Conservation (phyloP, 2,113 vertebrate species). For the Nibea albiflora region DNA sequence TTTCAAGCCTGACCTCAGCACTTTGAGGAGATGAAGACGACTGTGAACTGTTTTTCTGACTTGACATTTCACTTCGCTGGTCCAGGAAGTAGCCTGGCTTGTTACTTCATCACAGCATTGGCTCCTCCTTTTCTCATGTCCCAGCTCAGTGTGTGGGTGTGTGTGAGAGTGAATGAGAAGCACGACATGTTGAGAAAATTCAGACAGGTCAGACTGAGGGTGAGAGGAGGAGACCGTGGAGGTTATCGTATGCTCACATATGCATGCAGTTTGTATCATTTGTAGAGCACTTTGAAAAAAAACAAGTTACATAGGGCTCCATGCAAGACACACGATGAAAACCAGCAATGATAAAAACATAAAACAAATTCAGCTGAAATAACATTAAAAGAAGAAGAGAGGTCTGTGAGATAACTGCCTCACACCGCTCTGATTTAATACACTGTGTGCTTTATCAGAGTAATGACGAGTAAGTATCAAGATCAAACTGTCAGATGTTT, state of each 20-base stretch:
- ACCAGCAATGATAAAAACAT: not conserved
- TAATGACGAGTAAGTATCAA: not conserved
- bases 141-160: not conserved
- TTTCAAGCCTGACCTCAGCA: not conserved
- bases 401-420: too few species aligned
- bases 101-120: not conserved
- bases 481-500: not conserved
- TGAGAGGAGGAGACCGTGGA: too few species aligned
- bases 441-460: not conserved
- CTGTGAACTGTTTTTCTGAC: not conserved
- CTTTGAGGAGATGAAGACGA: not conserved
- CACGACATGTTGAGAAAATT: too few species aligned
- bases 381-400: too few species aligned
- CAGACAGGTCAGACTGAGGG: too few species aligned
- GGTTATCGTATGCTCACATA: not conserved
- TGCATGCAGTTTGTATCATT: not conserved
- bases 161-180: too few species aligned
- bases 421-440: too few species aligned
- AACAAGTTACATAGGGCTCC: not conserved
- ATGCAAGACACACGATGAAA: not conserved
- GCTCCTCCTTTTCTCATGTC: not conserved
- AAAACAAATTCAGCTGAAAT: not conserved
- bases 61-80: not conserved
- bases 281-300: not conserved
- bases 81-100: not conserved